These are phyloP conservation scores for Scolanthus callimorphus DNA, from an alignment of 92 coral and sea anemone genomes.

Conservation along the genomic window DNA sequence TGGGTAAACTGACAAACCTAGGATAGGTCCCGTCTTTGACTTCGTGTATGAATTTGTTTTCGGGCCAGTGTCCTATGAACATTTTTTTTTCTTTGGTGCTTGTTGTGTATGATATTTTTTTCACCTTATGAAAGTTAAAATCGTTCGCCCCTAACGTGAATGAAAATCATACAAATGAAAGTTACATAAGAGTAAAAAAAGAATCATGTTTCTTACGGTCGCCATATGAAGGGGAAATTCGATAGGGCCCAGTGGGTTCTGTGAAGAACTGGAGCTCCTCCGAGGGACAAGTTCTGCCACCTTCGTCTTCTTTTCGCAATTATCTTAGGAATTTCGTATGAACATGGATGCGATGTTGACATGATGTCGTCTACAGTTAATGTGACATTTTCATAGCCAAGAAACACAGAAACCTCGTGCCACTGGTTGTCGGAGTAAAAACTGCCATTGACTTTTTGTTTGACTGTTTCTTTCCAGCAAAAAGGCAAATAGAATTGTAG, in stretches of 20 bases:
- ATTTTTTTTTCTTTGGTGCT: background rate
- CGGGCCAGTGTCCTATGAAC: background rate
- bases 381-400: slow-evolving; percentile 2
- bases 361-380: slow-evolving; percentile 35
- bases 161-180: no score
- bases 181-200: background rate
- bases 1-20: no score
- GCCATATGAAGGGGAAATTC: background rate
- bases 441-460: slow-evolving; percentile 7
- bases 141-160: background rate
- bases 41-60: no score
- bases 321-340: background rate
- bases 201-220: no score
- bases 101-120: background rate
- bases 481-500: slow-evolving; percentile 5
- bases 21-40: no score
- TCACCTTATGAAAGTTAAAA: background rate
- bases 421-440: slow-evolving; percentile 38
- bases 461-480: background rate
- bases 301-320: background rate
- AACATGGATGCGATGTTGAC: background rate
- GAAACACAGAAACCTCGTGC: slow-evolving; percentile 39
- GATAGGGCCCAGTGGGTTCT: background rate
- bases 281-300: slow-evolving; percentile 8
- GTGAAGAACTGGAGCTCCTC: slow-evolving; percentile 4